These are phyloP conservation scores for Chelmon rostratus DNA, from an alignment of 2,797 vertebrate species.

Conservation along the genomic window DNA sequence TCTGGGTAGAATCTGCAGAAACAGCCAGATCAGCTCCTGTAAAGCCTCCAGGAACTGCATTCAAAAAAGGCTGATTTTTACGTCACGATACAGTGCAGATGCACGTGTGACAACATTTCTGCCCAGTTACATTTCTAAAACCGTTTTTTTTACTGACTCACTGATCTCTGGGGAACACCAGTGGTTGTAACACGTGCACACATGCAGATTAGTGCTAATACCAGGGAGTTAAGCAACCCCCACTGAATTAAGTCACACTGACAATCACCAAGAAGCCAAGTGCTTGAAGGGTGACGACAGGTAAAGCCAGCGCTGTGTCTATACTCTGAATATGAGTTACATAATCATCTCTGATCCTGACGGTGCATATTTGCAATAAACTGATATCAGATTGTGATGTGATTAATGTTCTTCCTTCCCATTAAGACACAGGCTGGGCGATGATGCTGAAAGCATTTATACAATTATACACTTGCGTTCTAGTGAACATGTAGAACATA, in stretches of 20 bases:
- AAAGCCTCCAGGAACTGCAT: neutral
- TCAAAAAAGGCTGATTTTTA: neutral
- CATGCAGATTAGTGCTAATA: conserved; percentile 81
- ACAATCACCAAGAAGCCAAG: conserved; percentile 53
- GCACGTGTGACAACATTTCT: neutral
- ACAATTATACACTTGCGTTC: neutral
- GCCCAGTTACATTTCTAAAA: neutral
- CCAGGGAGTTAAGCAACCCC: conserved; percentile 79
- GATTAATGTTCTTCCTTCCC: neutral
- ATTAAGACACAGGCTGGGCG: neutral
- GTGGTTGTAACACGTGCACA: conserved; percentile 75
- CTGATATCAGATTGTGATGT: neutral
- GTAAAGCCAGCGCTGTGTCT: conserved; percentile 38
- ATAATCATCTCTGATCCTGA: conserved; percentile 5
- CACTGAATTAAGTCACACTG: conserved; percentile 78
- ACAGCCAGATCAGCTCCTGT: conserved; percentile 12
- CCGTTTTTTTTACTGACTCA: conserved; percentile 32
- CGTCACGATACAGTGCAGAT: neutral
- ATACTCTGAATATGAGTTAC: conserved; percentile 30
- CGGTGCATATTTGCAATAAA: too few relatives aligned
- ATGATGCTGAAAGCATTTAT: neutral
- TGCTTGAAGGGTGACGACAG: conserved; percentile 49
- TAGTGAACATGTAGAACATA: too few relatives aligned
- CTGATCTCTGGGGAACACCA: conserved; percentile 62
- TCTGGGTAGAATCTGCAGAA: conserved; percentile 8